Evolutionary conservation across 2,888 invertebrate species (phyloP).

Genomic region (Caenorhabditis sinica): DNA sequence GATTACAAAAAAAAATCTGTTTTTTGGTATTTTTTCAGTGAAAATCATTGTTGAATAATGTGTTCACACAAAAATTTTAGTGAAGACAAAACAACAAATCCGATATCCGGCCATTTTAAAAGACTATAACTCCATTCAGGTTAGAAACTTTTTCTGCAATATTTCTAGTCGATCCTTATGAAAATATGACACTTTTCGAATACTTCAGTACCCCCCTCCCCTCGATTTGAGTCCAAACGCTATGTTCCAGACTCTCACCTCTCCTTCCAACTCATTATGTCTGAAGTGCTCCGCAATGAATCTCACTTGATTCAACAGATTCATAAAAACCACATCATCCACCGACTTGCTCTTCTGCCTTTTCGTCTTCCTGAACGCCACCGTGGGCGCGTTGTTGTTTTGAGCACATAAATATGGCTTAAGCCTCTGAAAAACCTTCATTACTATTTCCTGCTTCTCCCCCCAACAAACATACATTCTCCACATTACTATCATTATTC

Average conservation of each 20-base stretch:
- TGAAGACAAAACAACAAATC: no score
- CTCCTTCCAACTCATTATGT: constrained; percentile 80
- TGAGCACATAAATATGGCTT: constrained; percentile 68
- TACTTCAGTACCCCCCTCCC: no score
- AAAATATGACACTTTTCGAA: no score
- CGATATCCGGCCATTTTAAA: no score
- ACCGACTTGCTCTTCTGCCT: constrained; percentile 72
- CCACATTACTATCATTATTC: constrained; percentile 65
- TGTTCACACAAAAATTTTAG: no score
- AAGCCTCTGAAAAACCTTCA: constrained; percentile 35
- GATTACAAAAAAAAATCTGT: no score
- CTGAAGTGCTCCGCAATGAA: constrained; percentile 83
- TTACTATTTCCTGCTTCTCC: neutral
- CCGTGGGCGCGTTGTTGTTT: constrained; percentile 71
- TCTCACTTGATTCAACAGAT: constrained; percentile 81
- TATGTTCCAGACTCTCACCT: constrained; percentile 68
- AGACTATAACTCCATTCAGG: no score
- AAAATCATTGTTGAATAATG: no score
- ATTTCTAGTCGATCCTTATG: no score
- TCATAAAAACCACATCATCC: constrained; percentile 81
- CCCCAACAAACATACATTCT: constrained; percentile 48
- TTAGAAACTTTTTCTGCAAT: no score
- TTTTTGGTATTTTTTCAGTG: no score
- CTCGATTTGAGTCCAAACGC: no score
- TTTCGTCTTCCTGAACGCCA: constrained; percentile 72